Evolutionary conservation across 1,140 invertebrate genomes (phyloP).

Genomic region (Temnothorax longispinosus): DNA sequence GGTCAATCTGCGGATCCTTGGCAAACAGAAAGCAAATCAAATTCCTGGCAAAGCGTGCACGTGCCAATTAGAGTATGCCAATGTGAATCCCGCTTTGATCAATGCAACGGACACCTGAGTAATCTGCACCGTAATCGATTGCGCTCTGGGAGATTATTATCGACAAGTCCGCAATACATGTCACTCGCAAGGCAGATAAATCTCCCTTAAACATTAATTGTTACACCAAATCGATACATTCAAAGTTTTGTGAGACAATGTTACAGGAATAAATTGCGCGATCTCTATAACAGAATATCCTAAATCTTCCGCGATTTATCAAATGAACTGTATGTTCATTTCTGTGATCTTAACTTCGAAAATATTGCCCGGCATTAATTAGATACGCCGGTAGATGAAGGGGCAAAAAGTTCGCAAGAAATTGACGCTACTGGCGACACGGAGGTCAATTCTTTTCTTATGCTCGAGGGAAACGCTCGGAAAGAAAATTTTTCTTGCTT

Average conservation of each 20-base stretch:
- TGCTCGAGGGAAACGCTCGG: background rate
- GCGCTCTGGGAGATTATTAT: slow-evolving; percentile 75
- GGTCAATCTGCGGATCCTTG: slow-evolving; percentile 72
- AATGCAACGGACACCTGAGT: slow-evolving; percentile 75
- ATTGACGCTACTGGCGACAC: slow-evolving; percentile 4
- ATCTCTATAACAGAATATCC: background rate
- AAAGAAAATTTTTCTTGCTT: slow-evolving; percentile 11
- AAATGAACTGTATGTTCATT: slow-evolving; percentile 1
- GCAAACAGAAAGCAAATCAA: slow-evolving; percentile 76
- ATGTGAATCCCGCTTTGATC: slow-evolving; percentile 77
- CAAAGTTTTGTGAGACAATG: background rate
- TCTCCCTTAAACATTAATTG: slow-evolving; percentile 33
- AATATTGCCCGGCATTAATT: slow-evolving; percentile 48
- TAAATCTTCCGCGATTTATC: slow-evolving; percentile 3
- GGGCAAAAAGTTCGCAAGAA: slow-evolving; percentile 14
- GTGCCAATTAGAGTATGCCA: slow-evolving; percentile 73
- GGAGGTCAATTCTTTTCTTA: slow-evolving; percentile 27
- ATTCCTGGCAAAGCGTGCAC: slow-evolving; percentile 72
- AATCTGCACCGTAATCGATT: slow-evolving; percentile 76
- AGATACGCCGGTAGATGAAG: slow-evolving; percentile 9
- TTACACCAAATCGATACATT: slow-evolving; percentile 16
- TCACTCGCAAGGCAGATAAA: slow-evolving; percentile 19
- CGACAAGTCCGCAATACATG: slow-evolving; percentile 29
- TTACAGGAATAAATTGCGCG: background rate
- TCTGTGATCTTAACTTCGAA: background rate